phyloP scores from a whole-genome alignment of 92 coral and sea anemone species.

The Phenganax marumi region DNA sequence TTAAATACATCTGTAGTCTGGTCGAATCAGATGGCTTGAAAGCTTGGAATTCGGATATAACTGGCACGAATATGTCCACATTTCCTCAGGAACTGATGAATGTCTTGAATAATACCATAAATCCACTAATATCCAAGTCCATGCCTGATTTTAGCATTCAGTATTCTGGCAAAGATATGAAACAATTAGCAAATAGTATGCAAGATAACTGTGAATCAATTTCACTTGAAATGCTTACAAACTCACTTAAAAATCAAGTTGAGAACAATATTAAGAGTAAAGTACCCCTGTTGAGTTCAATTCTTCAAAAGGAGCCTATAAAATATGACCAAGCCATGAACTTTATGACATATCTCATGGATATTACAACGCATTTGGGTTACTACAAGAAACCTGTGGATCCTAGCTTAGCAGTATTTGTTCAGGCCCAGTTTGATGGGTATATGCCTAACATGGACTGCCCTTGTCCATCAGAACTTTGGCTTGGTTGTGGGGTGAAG shows the following conservation, averaged over 20 bases:
- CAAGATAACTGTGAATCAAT: slow-evolving; percentile 57
- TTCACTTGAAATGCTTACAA: slow-evolving; percentile 53
- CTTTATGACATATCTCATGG: slow-evolving; percentile 83
- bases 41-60: slow-evolving; percentile 27
- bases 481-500: slow-evolving; percentile 81
- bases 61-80: slow-evolving; percentile 10
- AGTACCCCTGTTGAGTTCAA: slow-evolving; percentile 36
- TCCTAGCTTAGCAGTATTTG: slow-evolving; percentile 73
- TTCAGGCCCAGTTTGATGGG: slow-evolving; percentile 81
- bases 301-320: not conserved
- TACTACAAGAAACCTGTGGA: slow-evolving; percentile 77
- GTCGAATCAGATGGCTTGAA: slow-evolving; percentile 44
- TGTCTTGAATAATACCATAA: slow-evolving; percentile 16
- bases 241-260: slow-evolving; percentile 58
- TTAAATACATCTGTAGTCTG: slow-evolving; percentile 46
- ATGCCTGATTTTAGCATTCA: not conserved
- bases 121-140: not conserved
- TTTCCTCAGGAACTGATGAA: slow-evolving; percentile 17
- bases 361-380: slow-evolving; percentile 80
- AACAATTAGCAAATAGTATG: slow-evolving; percentile 10
- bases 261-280: slow-evolving; percentile 56
- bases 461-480: slow-evolving; percentile 61
- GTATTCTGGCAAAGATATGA: slow-evolving; percentile 10
- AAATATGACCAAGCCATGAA: slow-evolving; percentile 52
- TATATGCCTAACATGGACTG: slow-evolving; percentile 81